These are phyloP conservation scores for Bagarius yarrelli DNA, from an alignment of 2,113 vertebrate genomes.

Conservation along the genomic window DNA sequence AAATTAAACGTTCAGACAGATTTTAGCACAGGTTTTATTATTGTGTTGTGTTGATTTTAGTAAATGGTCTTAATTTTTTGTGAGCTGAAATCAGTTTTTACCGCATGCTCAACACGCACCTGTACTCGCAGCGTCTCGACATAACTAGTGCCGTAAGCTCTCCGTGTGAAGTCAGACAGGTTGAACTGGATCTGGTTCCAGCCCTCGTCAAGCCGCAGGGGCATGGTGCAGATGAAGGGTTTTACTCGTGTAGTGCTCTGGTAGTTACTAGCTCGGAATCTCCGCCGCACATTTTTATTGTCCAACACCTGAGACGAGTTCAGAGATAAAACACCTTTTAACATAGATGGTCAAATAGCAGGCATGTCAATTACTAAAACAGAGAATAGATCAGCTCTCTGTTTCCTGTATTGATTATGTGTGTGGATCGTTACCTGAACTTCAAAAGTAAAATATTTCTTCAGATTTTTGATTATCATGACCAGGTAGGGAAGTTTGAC, in stretches of 20 bases:
- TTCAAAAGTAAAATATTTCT: constrained; percentile 98
- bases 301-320: constrained; percentile 82
- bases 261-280: constrained; percentile 95
- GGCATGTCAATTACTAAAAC: no score
- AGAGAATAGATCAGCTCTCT: no score
- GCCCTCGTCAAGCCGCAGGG: constrained; percentile 92
- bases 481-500: constrained; percentile 95
- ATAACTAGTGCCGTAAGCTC: constrained; percentile 94
- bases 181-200: constrained; percentile 99
- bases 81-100: no score
- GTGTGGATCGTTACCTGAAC: constrained; percentile 81
- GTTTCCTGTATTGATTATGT: background rate
- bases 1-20: no score
- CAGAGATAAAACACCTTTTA: no score
- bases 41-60: no score
- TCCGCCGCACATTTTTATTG: constrained; percentile 90
- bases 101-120: constrained; percentile 65
- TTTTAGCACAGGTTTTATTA: no score
- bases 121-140: constrained; percentile 93
- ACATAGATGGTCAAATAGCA: no score
- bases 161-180: constrained; percentile 89
- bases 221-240: constrained; percentile 98
- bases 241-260: constrained; percentile 95
- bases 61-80: no score
- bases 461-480: constrained; percentile 97